Evolutionary conservation across 2,113 vertebrate genomes (phyloP), one percentile per base, ranked within the genome.

Genomic region (Athene noctua): DNA sequence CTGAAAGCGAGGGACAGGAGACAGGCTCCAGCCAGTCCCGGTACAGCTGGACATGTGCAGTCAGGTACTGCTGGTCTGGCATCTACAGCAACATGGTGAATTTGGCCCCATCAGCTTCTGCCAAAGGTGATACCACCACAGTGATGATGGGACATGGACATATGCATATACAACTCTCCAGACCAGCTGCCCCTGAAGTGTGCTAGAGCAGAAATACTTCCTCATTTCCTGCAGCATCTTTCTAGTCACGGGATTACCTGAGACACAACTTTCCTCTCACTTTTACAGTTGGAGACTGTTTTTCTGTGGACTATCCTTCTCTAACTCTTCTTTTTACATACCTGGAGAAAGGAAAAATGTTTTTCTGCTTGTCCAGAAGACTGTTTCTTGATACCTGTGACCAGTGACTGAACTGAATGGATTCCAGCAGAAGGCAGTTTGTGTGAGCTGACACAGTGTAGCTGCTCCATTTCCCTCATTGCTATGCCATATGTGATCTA

Each of bases 91-190:
- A 29, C 19, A 10, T 4, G 26, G 29, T 19, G 58, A 75, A 52
- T 55, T 54, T 59, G 58, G 59, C 29, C 25, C 13, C 29, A 20
- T 10, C 17, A 40, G 34, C 42, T 66, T 19, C 36, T 26, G 25
- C 46, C 61, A 62, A 75, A 54, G 32, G 7, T 20, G 46, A 19
- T 7, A 42, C 16, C 38, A n/a, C 25, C 25, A 26, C n/a, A 9
- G 59, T n/a, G 57, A 16, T 36, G 46, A 52, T 47, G 44, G 25
- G 26, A 54, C 26, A 20, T 13, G 25, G 19, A n/a, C 6, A 5
- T 5, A 13, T 0, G 3, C 68, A 23, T 4, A 3, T 29, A 20
- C 27, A 74, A 2, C 29, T 49, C 15, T 30, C 26, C 42, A 34
- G 40, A 55, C 30, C 34, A n/a, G 52, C 66, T 83, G 58, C 8